Percentiles rank a stretch among this genome's conserved stretches.
Evolutionary conservation across 2,113 vertebrate genomes (phyloP).

Genomic region (Plecotus auritus): DNA sequence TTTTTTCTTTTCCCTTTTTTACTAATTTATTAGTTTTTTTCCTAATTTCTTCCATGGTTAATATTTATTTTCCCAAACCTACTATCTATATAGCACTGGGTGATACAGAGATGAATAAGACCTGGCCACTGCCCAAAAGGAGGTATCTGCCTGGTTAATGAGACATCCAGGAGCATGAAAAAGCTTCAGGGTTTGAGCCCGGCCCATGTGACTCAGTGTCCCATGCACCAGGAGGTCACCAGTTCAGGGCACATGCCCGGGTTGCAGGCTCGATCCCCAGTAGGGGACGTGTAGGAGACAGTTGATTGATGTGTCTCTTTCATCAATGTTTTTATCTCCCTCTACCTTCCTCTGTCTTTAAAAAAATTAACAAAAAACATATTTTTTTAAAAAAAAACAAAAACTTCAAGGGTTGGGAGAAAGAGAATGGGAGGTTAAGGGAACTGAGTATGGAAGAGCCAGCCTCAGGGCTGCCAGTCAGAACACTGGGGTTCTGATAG

Average conservation of each 20-base stretch:
- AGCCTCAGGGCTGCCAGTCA: accelerated
- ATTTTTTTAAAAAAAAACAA: too few species aligned
- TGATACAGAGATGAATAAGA: background rate
- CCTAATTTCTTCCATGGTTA: background rate
- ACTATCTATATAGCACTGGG: background rate
- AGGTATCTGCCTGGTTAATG: background rate
- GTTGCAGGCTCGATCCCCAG: too few species aligned
- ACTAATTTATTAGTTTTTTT: background rate
- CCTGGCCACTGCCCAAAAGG: background rate
- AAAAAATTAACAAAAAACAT: too few species aligned
- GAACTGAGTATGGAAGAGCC: too few species aligned
- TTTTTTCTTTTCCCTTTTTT: background rate
- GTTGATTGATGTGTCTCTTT: too few species aligned
- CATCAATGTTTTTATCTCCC: too few species aligned
- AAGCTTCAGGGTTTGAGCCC: background rate
- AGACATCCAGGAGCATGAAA: background rate
- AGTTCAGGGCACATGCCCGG: too few species aligned
- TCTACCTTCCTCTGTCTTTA: too few species aligned
- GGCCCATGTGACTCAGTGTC: too few species aligned
- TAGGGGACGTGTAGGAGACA: too few species aligned
- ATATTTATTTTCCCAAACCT: background rate
- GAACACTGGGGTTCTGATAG: background rate
- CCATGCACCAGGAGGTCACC: too few species aligned
- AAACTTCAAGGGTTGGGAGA: background rate
- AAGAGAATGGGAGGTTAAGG: background rate